Evolutionary conservation across 2,888 invertebrate species (phyloP).

Genomic region (Cephus rjabovi): DNA sequence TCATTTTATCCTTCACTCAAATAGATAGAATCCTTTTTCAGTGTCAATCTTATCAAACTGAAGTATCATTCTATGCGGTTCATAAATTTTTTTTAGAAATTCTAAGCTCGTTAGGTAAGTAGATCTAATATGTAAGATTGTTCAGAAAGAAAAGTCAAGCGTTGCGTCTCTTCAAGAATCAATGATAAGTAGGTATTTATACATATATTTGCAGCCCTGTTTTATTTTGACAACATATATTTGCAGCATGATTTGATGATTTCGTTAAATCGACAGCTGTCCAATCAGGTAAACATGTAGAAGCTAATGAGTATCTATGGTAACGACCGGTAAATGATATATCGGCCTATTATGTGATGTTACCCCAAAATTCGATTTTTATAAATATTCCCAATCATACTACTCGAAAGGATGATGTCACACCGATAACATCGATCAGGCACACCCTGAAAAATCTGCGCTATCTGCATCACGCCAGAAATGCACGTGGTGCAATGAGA

Average conservation of each 20-base stretch:
- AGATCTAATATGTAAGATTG: neutral
- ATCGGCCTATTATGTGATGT: neutral
- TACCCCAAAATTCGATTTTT: neutral
- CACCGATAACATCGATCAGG: neutral
- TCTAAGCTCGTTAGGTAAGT: neutral
- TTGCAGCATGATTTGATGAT: neutral
- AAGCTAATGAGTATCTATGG: neutral
- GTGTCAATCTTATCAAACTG: neutral
- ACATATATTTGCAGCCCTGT: no score
- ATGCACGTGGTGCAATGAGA: neutral
- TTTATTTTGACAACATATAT: neutral
- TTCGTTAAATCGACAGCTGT: neutral
- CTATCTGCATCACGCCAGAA: neutral
- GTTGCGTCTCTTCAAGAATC: neutral
- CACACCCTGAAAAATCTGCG: neutral
- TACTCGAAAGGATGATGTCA: neutral
- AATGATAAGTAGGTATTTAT: neutral
- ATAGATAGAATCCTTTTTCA: neutral
- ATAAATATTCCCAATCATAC: neutral
- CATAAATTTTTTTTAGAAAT: neutral
- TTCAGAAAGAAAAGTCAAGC: neutral
- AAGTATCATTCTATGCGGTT: neutral
- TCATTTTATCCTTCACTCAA: neutral
- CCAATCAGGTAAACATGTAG: neutral
- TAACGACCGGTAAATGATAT: neutral